These are phyloP conservation scores for Drosophila setifemur DNA, from an alignment of 1,140 invertebrate species.

Conservation along the genomic window DNA sequence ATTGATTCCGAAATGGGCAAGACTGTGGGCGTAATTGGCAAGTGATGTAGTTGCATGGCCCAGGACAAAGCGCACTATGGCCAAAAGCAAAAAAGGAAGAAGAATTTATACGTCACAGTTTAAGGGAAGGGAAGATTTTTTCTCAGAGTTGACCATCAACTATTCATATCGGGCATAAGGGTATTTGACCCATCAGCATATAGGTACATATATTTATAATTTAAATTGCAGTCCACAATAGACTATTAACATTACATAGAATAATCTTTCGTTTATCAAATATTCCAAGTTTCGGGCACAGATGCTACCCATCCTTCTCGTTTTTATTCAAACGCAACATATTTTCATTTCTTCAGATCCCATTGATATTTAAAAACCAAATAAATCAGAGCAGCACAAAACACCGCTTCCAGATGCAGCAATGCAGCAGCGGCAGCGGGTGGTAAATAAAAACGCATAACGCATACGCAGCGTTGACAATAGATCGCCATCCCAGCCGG, in stretches of 20 bases:
- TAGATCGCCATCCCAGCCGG: conserved; percentile 34
- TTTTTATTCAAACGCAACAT: too few relatives aligned
- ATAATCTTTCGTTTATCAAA: too few relatives aligned
- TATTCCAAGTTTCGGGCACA: too few relatives aligned
- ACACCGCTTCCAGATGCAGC: not conserved
- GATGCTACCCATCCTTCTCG: too few relatives aligned
- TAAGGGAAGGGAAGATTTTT: too few relatives aligned
- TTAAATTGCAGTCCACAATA: too few relatives aligned
- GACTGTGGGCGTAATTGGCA: conserved; percentile 38
- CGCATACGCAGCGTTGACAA: conserved; percentile 49
- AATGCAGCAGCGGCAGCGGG: conserved; percentile 23
- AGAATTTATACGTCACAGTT: not conserved
- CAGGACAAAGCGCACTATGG: not conserved
- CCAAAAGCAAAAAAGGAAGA: not conserved
- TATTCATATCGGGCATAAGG: too few relatives aligned
- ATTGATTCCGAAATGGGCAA: conserved; percentile 27
- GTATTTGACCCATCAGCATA: too few relatives aligned
- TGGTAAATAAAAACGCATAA: conserved; percentile 58
- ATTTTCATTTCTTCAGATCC: not conserved
- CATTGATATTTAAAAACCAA: not conserved
- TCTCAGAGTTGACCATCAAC: too few relatives aligned
- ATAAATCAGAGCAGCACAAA: not conserved
- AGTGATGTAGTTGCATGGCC: conserved; percentile 29
- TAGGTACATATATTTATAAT: too few relatives aligned
- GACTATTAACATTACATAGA: too few relatives aligned